Evolutionary conservation across 2,888 invertebrate genomes (phyloP).

Genomic region (Pardosa pseudoannulata): DNA sequence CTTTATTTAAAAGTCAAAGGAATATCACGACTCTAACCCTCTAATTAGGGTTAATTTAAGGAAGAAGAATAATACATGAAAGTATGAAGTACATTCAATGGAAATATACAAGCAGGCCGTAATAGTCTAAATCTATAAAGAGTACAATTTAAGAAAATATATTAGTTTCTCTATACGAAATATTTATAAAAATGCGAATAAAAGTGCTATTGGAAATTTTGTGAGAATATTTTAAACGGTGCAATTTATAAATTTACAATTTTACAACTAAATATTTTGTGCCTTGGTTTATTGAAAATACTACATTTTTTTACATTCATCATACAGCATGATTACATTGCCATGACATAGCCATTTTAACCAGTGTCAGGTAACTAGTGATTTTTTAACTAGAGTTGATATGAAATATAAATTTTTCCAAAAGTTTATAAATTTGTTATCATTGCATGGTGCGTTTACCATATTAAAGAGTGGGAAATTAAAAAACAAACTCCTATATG

Average conservation of each 20-base stretch:
- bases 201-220: slow-evolving; percentile 4
- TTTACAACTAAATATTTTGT: slow-evolving; percentile 9
- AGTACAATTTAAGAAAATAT: slow-evolving; percentile 9
- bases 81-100: neutral
- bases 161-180: neutral
- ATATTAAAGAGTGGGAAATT: too few species aligned
- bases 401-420: slow-evolving; percentile 30
- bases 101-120: neutral
- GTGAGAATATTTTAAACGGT: neutral
- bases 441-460: neutral
- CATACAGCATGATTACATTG: slow-evolving; percentile 62
- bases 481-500: neutral
- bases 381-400: slow-evolving; percentile 36
- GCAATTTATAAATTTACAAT: neutral
- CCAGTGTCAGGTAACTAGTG: slow-evolving; percentile 26
- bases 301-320: slow-evolving; percentile 45
- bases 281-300: neutral
- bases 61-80: neutral
- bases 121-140: neutral
- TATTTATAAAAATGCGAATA: slow-evolving; percentile 4
- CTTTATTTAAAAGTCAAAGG: too few species aligned
- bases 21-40: neutral
- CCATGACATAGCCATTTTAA: slow-evolving; percentile 63
- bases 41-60: too few species aligned
- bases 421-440: neutral